Evolutionary conservation across 2,113 vertebrate genomes (phyloP).

Genomic region (Pseudopipra pipra): DNA sequence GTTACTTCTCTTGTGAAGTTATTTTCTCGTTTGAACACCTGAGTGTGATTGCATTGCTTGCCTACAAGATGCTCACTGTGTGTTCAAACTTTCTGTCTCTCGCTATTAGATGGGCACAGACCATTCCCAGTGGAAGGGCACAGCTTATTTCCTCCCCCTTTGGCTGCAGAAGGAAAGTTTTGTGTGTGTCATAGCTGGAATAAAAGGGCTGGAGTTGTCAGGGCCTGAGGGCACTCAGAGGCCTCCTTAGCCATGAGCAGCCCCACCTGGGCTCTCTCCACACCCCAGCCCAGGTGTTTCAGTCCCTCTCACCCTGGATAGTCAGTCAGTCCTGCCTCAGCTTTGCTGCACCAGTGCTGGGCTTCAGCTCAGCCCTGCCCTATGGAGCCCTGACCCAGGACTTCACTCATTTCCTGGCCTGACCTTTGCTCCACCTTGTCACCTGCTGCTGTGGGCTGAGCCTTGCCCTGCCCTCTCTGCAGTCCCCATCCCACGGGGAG

Average conservation of each 20-base stretch:
- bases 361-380: accelerated
- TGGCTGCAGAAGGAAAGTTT: background rate
- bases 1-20: background rate
- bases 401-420: background rate
- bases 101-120: background rate
- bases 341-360: background rate
- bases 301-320: background rate
- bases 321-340: accelerated
- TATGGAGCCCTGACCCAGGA: accelerated
- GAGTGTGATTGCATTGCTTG: background rate
- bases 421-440: accelerated
- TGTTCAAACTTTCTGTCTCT: background rate
- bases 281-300: background rate
- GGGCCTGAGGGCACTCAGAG: background rate
- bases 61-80: background rate
- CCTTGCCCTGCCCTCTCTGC: background rate
- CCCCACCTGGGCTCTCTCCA: background rate
- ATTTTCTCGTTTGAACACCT: background rate
- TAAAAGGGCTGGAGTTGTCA: background rate
- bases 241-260: background rate
- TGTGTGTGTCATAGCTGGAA: background rate
- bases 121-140: background rate
- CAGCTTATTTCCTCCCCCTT: background rate
- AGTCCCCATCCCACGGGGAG: accelerated
- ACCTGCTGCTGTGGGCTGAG: background rate